A percentile compares a stretch with the other conserved stretches of the same genome.
Evolutionary conservation across 1,140 invertebrate genomes (phyloP).

Genomic region (Semibalanus balanoides): DNA sequence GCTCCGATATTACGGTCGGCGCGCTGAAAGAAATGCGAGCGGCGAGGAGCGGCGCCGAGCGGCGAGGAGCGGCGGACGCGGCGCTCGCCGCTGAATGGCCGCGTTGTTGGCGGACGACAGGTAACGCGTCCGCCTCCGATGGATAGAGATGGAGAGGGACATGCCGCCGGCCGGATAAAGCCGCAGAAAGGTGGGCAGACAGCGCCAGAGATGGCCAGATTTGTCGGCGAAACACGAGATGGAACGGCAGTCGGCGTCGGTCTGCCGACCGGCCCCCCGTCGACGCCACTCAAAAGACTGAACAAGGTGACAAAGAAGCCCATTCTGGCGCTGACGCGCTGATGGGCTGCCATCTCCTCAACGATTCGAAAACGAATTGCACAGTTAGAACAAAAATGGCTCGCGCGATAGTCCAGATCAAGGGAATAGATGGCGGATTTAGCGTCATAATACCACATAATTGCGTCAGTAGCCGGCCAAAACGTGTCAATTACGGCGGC

Average conservation of each 20-base stretch:
- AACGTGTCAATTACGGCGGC: background rate
- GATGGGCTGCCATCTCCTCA: background rate
- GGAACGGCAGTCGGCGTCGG: background rate
- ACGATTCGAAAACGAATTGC: constrained; percentile 2
- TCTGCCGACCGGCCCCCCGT: too few species aligned
- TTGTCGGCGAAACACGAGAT: background rate
- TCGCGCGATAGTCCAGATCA: background rate
- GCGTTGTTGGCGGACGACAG: background rate
- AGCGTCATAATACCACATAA: background rate
- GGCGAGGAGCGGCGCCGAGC: too few species aligned
- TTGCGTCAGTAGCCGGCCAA: background rate
- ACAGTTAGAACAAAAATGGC: background rate
- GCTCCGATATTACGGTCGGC: background rate
- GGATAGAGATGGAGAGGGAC: background rate
- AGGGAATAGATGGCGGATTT: background rate
- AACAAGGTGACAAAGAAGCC: constrained; percentile 1
- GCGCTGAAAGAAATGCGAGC: background rate
- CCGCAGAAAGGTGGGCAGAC: background rate
- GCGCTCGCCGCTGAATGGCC: background rate
- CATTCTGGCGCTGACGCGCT: background rate
- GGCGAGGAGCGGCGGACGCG: background rate
- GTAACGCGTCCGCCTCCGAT: background rate
- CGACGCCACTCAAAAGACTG: background rate
- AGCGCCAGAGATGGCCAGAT: background rate
- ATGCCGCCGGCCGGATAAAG: background rate